A percentile compares a stretch with the other conserved stretches of the same genome.
Evolutionary conservation across 2,113 vertebrate species (phyloP).

Genomic region (Rhinogobius similis): DNA sequence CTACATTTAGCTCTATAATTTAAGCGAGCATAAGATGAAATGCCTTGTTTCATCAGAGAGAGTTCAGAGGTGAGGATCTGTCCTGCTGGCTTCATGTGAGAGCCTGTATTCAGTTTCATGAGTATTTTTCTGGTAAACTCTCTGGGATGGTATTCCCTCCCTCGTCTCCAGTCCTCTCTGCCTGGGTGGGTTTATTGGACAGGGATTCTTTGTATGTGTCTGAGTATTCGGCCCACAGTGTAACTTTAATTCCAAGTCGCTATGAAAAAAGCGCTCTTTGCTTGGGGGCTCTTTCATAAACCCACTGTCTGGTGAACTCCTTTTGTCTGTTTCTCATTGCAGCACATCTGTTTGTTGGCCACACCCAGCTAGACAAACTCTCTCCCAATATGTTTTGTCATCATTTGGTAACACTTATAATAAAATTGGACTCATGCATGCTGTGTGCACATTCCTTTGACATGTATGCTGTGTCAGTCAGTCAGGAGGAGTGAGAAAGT

Average conservation of each 20-base stretch:
- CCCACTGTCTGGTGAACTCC: slow-evolving; percentile 19
- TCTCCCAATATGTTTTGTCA: neutral
- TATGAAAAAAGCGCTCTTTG: slow-evolving; percentile 18
- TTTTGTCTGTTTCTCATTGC: slow-evolving; percentile 19
- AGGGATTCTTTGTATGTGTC: slow-evolving; percentile 70
- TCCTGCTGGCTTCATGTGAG: neutral
- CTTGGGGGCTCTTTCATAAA: slow-evolving; percentile 41
- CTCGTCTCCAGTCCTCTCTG: slow-evolving; percentile 38
- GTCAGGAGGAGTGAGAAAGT: slow-evolving; percentile 27
- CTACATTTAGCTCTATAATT: slow-evolving; percentile 9
- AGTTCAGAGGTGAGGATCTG: slow-evolving; percentile 31
- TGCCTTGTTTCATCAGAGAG: slow-evolving; percentile 25
- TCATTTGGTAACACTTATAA: neutral
- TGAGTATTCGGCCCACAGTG: slow-evolving; percentile 40
- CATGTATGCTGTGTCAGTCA: slow-evolving; percentile 50
- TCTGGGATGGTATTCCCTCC: slow-evolving; percentile 8
- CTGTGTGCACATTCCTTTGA: slow-evolving; percentile 36
- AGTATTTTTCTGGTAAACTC: slow-evolving; percentile 40
- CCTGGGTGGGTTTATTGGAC: slow-evolving; percentile 66
- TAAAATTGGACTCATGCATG: slow-evolving; percentile 4
- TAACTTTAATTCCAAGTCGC: slow-evolving; percentile 55
- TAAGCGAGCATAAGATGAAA: slow-evolving; percentile 5
- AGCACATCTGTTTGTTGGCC: slow-evolving; percentile 14
- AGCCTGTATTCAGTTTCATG: neutral
- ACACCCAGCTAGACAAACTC: neutral